Evolutionary conservation across 2,113 vertebrate genomes (phyloP), one percentile per base, ranked within the genome.

Genomic region (Nycticorax nycticorax): DNA sequence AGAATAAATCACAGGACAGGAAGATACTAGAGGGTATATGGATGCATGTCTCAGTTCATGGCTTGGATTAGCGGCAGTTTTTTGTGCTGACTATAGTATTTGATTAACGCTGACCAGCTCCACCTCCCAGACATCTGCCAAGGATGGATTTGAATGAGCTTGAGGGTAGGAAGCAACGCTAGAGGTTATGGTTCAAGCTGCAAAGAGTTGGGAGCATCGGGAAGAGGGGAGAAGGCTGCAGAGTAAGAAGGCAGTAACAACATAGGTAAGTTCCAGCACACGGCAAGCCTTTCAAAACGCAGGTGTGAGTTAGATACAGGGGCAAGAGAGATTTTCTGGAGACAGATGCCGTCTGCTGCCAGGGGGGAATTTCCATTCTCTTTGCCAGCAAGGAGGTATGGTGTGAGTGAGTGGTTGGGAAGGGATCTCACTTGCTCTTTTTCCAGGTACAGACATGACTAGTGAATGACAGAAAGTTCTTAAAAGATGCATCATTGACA

Each of bases 81-180:
- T 78, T 55, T 77, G 16, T 32, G 15, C 18, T 69, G 43, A 35
- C 43, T 41, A 0, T 3, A 63, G 37, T 35, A 47, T 26, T 30
- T 45, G 9, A 12, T 56, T 33, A 85, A 35, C 39, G 18, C 26
- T 41, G 23, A 69, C 27, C 16, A 35, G 22, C 26, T 88, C 11
- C 17, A 2, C 52, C 14, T 83, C 16, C 24, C 35, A 32, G 12
- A 9, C 23, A 39, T 6, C 35, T 60, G 39, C 30, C 27, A 64
- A 48, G 37, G 33, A 19, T 56, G 33, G 7, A 28, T 84, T 93
- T 67, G n/a, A 72, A 60, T 56, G 6, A 88, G 20, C 26, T 13
- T 13, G 52, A 53, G 24, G 14, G 7, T n/a, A 59, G 8, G 18
- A 84, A 23, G 16, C 2, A 3, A 26, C 0, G 1, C 32, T 43